Evolutionary conservation across 2,888 invertebrate species (phyloP).

Genomic region (Norana najaformis): DNA sequence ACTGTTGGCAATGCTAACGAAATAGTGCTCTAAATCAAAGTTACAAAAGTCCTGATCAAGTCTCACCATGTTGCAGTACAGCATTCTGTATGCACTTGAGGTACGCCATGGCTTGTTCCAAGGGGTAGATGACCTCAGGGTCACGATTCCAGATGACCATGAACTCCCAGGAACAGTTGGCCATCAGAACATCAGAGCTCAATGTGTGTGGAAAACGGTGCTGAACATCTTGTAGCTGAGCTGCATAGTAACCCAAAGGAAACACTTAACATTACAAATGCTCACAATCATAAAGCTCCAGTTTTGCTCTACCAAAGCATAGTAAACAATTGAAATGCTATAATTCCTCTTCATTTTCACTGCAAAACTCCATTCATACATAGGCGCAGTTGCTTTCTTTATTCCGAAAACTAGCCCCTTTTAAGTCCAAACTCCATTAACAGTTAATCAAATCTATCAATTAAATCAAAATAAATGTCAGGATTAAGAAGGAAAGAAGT

Average conservation of each 20-base stretch:
- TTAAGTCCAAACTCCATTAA: not conserved
- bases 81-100: constrained; percentile 72
- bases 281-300: not conserved
- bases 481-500: not conserved
- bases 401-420: not conserved
- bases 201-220: constrained; percentile 85
- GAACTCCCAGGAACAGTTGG: constrained; percentile 90
- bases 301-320: not conserved
- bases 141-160: constrained; percentile 77
- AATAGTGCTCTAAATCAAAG: not conserved
- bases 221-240: constrained; percentile 51
- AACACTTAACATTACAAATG: not conserved
- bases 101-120: constrained; percentile 75
- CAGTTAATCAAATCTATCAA: no score
- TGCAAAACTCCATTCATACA: not conserved
- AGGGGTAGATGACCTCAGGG: constrained; percentile 65
- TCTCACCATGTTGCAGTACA: constrained; percentile 70
- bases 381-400: not conserved
- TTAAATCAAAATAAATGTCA: not conserved
- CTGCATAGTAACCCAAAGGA: constrained; percentile 43
- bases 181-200: constrained; percentile 76
- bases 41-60: not conserved
- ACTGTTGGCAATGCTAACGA: not conserved
- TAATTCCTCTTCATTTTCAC: not conserved
- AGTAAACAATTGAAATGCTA: not conserved